phyloP scores from a whole-genome alignment of 2,888 invertebrate genomes.

The Aleiodes testaceus region DNA sequence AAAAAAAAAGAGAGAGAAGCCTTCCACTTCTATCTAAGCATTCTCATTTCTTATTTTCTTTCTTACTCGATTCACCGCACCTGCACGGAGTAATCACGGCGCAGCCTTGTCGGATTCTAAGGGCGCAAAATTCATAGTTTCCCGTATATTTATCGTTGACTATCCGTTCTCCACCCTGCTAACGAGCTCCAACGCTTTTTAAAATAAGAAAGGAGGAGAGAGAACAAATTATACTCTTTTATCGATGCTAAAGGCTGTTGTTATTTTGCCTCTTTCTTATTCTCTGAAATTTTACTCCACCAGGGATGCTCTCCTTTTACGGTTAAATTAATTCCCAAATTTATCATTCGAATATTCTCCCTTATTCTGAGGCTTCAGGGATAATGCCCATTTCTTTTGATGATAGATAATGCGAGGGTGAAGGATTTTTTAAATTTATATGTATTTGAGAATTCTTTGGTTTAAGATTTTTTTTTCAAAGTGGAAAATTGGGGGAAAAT shows the following conservation, averaged over 20 bases:
- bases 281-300: too few species aligned
- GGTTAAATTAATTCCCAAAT: too few species aligned
- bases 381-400: too few species aligned
- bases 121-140: conserved; percentile 28
- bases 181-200: conserved; percentile 14
- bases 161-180: conserved; percentile 25
- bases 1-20: background rate
- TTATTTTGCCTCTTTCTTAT: background rate
- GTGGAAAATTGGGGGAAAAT: too few species aligned
- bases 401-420: too few species aligned
- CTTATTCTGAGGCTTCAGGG: too few species aligned
- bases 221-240: conserved; percentile 5
- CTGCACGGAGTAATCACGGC: conserved; percentile 27
- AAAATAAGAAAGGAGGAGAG: background rate
- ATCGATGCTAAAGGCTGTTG: conserved; percentile 26
- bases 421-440: too few species aligned
- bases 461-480: too few species aligned
- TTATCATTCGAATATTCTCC: too few species aligned
- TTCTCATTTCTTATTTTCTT: conserved; percentile 27
- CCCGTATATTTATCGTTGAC: conserved; percentile 33
- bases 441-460: too few species aligned
- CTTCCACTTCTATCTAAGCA: conserved; percentile 19
- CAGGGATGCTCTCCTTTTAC: too few species aligned
- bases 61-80: conserved; percentile 35
- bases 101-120: conserved; percentile 19